phyloP scores from a whole-genome alignment of 2,797 vertebrate genomes.

The Mormyrus proboscirostris region DNA sequence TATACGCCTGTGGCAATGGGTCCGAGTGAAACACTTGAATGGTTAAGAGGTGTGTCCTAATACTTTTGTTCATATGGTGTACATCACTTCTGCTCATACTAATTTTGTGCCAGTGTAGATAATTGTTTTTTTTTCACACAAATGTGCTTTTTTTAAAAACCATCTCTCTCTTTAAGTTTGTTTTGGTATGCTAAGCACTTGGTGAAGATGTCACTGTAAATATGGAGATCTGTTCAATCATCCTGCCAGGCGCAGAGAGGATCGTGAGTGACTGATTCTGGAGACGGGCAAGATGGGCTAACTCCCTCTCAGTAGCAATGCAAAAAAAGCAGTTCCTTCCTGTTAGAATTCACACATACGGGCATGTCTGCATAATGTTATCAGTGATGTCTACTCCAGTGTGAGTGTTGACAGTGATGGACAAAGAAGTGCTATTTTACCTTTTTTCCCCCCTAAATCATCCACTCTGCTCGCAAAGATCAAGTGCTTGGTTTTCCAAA shows the following conservation, averaged over 20 bases:
- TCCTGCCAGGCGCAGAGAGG: constrained; percentile 47
- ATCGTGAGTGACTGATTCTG: constrained; percentile 21
- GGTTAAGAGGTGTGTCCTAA: neutral
- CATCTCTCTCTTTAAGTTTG: constrained; percentile 51
- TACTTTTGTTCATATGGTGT: neutral
- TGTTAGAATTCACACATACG: constrained; percentile 28
- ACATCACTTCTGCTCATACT: neutral
- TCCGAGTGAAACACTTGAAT: neutral
- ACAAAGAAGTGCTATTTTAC: constrained; percentile 51
- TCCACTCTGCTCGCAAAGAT: constrained; percentile 52
- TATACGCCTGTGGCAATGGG: neutral
- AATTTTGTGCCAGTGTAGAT: neutral
- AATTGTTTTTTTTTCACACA: neutral
- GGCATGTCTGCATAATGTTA: constrained; percentile 52
- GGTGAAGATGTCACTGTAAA: constrained; percentile 57
- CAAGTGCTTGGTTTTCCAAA: constrained; percentile 45
- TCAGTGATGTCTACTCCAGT: constrained; percentile 57
- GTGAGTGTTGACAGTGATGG: constrained; percentile 53
- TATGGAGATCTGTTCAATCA: constrained; percentile 63
- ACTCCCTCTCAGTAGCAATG: constrained; percentile 19
- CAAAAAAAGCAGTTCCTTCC: constrained; percentile 7
- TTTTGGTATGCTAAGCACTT: constrained; percentile 63
- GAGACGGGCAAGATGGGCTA: constrained; percentile 56
- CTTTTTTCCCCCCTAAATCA: constrained; percentile 49
- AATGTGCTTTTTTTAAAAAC: neutral